Evolutionary conservation across 2,113 vertebrate species (phyloP), one percentile per base, ranked within the genome.

Genomic region (Chaetodon auriga): DNA sequence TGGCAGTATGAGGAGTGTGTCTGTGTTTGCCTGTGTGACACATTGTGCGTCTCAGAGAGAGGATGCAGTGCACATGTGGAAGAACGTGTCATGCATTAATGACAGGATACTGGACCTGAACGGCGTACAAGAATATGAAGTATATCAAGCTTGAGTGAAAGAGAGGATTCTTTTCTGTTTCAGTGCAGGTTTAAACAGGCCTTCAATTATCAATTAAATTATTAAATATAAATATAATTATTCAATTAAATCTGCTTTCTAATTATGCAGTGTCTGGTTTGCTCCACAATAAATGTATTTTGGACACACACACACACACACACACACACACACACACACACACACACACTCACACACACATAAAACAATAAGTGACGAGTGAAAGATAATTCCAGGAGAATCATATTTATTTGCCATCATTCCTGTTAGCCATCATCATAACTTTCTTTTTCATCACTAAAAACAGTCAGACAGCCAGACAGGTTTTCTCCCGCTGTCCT

Each of bases 1-100:
- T 87, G 85, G 88, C 86, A 85, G 61, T 62, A 25, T 43, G 43
- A 53, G 65, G 58, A n/a, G 80, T 75, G 83, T 74, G 54, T 69
- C 16, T 65, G 57, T 75, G 69, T 71, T 21, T 13, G 54, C 45
- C 51, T 55, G 25, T 71, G 64, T 46, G 63, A 4, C 51, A 65
- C 53, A 57, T 46, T 61, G 53, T 86, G 75, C 63, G 61, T 82
- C 58, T 53, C 48, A 38, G n/a, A 18, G 9, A 60, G 49, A 66
- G 49, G 23, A 19, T 0, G 4, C 38, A 43, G 43, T 82, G 54
- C 57, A 74, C 19, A 54, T 30, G 45, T 62, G 25, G 18, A 12
- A 84, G 58, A 65, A 68, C 76, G n/a, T 75, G 46, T 13, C 41
- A 1, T 61, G 43, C 57, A 69, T 46, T 69, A 65, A 63, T 71